A percentile compares a stretch with the other conserved stretches of the same genome.
These are phyloP conservation scores for Drosophila tristis DNA, from an alignment of 1,140 invertebrate genomes.

Conservation along the genomic window DNA sequence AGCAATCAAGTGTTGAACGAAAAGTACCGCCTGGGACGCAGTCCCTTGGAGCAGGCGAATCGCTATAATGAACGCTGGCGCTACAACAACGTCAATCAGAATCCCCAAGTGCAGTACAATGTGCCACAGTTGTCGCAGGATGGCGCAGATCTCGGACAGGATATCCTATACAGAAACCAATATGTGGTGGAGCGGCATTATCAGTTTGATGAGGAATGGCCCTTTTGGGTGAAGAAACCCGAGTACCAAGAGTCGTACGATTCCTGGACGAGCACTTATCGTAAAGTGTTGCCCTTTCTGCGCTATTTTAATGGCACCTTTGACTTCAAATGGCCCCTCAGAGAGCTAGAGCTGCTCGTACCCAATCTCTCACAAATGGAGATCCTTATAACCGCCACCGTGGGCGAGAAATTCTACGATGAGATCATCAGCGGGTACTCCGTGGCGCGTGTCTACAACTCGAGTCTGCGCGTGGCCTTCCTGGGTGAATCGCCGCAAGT, in stretches of 20 bases:
- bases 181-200: slow-evolving; percentile 89
- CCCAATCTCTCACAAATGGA: slow-evolving; percentile 90
- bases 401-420: slow-evolving; percentile 95
- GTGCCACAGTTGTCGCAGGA: slow-evolving; percentile 58
- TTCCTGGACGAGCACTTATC: slow-evolving; percentile 81
- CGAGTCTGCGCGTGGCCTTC: slow-evolving; percentile 91
- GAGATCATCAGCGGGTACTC: slow-evolving; percentile 94
- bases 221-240: slow-evolving; percentile 89
- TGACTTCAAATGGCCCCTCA: slow-evolving; percentile 93
- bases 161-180: slow-evolving; percentile 84
- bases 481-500: slow-evolving; percentile 95
- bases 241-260: slow-evolving; percentile 78
- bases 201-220: slow-evolving; percentile 91
- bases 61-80: slow-evolving; percentile 66
- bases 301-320: slow-evolving; percentile 94
- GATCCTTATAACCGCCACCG: slow-evolving; percentile 93
- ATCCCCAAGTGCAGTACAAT: slow-evolving; percentile 59
- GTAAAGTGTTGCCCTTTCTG: slow-evolving; percentile 87
- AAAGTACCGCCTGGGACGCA: slow-evolving; percentile 79
- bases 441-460: slow-evolving; percentile 94
- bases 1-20: slow-evolving; percentile 84
- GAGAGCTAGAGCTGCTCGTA: slow-evolving; percentile 89
- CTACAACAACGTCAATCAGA: slow-evolving; percentile 66
- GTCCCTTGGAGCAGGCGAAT: slow-evolving; percentile 68
- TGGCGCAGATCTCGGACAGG: slow-evolving; percentile 62